Evolutionary conservation across 1,140 invertebrate species (phyloP).

Genomic region (Camponotus pennsylvanicus): DNA sequence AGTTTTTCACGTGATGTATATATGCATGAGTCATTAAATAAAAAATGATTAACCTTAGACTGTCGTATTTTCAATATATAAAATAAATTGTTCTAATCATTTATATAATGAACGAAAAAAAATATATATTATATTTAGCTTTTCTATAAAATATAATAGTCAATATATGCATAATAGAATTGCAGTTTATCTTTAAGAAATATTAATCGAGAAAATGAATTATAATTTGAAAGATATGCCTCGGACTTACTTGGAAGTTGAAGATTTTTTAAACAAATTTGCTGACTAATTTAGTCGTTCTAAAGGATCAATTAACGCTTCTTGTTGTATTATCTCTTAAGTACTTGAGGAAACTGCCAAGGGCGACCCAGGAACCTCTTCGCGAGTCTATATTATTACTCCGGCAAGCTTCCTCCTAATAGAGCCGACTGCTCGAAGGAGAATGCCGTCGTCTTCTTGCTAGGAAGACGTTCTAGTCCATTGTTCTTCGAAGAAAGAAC

Average conservation of each 20-base stretch:
- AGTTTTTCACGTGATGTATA: not conserved
- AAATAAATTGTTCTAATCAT: not conserved
- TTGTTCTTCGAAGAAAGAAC: conserved; percentile 59
- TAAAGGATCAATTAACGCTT: conserved; percentile 59
- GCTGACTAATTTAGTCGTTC: conserved; percentile 51
- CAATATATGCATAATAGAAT: not conserved
- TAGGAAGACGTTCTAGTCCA: conserved; percentile 43
- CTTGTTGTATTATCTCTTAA: conserved; percentile 60
- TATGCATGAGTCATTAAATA: not conserved
- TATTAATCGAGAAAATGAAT: not conserved
- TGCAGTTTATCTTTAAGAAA: not conserved
- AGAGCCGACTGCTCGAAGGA: conserved; percentile 55
- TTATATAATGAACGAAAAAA: not conserved
- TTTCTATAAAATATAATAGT: not conserved
- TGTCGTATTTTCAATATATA: not conserved
- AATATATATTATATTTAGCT: not conserved
- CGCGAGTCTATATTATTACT: conserved; percentile 56
- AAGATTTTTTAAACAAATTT: conserved; percentile 53
- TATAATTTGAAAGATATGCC: not conserved
- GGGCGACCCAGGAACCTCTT: conserved; percentile 44
- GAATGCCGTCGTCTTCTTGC: conserved; percentile 58
- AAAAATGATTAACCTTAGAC: not conserved
- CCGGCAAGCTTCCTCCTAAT: conserved; percentile 48
- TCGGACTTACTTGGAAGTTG: not conserved
- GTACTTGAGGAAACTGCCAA: conserved; percentile 57